A percentile compares a stretch with the other conserved stretches of the same genome.
phyloP scores from a whole-genome alignment of 92 coral and sea anemone genomes.

The Porites evermanni region DNA sequence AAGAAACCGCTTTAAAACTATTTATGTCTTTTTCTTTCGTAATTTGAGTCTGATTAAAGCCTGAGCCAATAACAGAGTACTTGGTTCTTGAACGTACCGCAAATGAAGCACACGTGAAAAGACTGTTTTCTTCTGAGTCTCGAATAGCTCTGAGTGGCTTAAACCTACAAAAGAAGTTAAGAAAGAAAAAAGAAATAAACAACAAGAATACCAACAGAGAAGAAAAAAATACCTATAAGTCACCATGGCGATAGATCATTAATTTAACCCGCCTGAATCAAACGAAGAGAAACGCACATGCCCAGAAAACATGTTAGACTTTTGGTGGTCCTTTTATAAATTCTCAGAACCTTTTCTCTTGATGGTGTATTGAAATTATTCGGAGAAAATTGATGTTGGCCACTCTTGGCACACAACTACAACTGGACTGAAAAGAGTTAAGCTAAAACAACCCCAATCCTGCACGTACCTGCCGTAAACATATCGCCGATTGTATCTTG shows the following conservation, averaged over 20 bases:
- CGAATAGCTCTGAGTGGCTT: slow-evolving; percentile 88
- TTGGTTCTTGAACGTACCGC: slow-evolving; percentile 61
- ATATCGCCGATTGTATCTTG: slow-evolving; percentile 76
- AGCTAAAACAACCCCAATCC: not conserved
- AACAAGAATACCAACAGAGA: not conserved
- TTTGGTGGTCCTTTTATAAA: no score
- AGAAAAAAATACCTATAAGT: no score
- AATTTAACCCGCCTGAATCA: no score
- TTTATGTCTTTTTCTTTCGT: no score
- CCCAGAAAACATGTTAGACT: no score
- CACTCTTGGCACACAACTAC: no score
- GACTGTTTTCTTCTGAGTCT: slow-evolving; percentile 87
- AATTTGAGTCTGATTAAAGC: no score
- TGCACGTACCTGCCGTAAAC: slow-evolving; percentile 83
- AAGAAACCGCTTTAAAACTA: not conserved
- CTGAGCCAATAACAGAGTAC: not conserved
- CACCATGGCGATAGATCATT: no score
- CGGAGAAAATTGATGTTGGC: no score
- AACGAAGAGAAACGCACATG: no score
- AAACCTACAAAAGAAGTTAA: slow-evolving; percentile 55
- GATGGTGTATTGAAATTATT: no score
- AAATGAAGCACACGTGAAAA: slow-evolving; percentile 88
- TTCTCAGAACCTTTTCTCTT: no score
- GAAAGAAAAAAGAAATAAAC: not conserved
- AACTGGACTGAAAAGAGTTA: not conserved